phyloP scores from a whole-genome alignment of 2,797 vertebrate genomes.

The Xenopus petersii region DNA sequence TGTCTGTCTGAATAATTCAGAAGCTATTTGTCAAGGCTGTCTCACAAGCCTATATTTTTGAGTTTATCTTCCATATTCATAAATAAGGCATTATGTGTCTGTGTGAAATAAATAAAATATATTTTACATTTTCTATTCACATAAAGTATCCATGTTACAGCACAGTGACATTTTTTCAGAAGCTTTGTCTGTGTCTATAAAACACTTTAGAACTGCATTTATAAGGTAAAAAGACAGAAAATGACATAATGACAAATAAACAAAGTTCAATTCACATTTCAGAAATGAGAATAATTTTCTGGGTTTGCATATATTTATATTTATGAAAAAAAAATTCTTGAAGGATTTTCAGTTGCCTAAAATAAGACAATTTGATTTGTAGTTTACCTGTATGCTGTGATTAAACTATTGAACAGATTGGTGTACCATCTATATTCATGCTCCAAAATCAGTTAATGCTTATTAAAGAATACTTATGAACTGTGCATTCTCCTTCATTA shows the following conservation, averaged over 20 bases:
- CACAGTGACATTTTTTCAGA: conserved; percentile 13
- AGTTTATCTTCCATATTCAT: conserved; percentile 30
- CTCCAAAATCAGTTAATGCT: no score
- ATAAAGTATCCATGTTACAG: conserved; percentile 1
- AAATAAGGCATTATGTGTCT: conserved; percentile 27
- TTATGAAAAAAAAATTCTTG: not conserved
- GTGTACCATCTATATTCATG: no score
- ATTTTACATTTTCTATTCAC: conserved; percentile 22
- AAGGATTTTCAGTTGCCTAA: not conserved
- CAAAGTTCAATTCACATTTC: not conserved
- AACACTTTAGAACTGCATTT: not conserved
- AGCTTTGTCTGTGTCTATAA: not conserved
- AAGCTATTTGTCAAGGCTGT: conserved; percentile 42
- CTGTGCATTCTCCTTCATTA: no score
- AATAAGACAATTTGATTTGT: not conserved
- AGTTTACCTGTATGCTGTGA: not conserved
- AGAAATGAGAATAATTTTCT: no score
- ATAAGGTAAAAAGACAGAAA: conserved; percentile 1
- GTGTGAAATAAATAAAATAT: conserved; percentile 21
- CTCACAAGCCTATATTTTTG: conserved; percentile 33
- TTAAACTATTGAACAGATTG: not conserved
- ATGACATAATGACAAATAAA: not conserved
- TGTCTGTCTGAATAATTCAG: conserved; percentile 43
- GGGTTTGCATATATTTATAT: not conserved
- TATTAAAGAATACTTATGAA: no score